phyloP scores from a whole-genome alignment of 2,113 vertebrate genomes.

The Manacus vitellinus region DNA sequence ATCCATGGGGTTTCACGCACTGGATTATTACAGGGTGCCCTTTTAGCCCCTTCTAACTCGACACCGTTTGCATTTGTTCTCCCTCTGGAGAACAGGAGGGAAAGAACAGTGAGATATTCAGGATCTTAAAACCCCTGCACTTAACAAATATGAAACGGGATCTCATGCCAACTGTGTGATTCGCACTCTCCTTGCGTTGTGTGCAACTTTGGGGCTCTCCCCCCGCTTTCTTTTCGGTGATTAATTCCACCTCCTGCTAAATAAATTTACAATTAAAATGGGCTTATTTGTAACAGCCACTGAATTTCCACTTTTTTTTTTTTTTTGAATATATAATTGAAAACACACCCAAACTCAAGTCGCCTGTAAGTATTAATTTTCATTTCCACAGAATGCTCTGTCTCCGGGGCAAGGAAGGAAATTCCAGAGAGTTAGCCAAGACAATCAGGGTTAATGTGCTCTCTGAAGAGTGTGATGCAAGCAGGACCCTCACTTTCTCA shows the following conservation, averaged over 20 bases:
- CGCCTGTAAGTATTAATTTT: constrained; percentile 69
- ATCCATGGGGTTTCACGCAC: not conserved
- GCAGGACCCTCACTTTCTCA: constrained; percentile 23
- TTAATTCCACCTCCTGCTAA: constrained; percentile 59
- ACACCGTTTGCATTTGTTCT: constrained; percentile 65
- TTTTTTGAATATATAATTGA: constrained; percentile 53
- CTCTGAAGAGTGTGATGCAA: constrained; percentile 49
- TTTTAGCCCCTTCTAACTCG: constrained; percentile 62
- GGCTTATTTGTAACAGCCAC: constrained; percentile 53
- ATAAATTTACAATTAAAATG: constrained; percentile 62
- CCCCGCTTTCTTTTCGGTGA: not conserved
- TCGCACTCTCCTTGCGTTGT: not conserved
- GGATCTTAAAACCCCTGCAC: constrained; percentile 43
- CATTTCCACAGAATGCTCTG: constrained; percentile 63
- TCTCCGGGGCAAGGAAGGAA: constrained; percentile 71
- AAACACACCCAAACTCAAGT: constrained; percentile 63
- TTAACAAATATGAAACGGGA: constrained; percentile 60
- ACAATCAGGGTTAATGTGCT: constrained; percentile 67
- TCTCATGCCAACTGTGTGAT: constrained; percentile 53
- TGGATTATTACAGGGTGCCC: constrained; percentile 60
- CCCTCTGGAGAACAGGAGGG: constrained; percentile 51
- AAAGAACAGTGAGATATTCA: constrained; percentile 66
- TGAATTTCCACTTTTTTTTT: constrained; percentile 33
- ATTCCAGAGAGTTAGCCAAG: constrained; percentile 71
- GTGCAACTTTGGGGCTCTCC: not conserved